Percentiles rank a stretch among this genome's conserved stretches.
phyloP scores from a whole-genome alignment of 2,797 vertebrate species.

The Poeciliopsis infans region DNA sequence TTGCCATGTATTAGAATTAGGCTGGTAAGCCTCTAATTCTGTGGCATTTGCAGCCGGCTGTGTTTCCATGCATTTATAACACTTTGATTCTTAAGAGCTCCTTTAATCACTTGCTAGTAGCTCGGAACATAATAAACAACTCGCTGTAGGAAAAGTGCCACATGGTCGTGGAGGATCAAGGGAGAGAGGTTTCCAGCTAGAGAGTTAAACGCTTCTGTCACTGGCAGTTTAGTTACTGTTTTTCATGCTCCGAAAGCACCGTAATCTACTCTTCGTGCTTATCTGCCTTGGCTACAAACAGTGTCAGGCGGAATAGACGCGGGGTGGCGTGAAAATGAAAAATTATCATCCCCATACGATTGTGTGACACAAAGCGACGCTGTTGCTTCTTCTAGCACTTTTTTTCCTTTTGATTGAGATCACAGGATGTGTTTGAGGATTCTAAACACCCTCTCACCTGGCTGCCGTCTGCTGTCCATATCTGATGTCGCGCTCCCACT shows the following conservation, averaged over 20 bases:
- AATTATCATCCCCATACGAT: conserved; percentile 68
- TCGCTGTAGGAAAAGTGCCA: conserved; percentile 93
- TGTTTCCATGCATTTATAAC: conserved; percentile 99
- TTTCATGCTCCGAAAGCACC: conserved; percentile 91
- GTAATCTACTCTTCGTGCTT: conserved; percentile 89
- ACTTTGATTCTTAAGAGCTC: conserved; percentile 97
- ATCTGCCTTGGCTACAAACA: conserved; percentile 84
- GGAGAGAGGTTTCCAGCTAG: conserved; percentile 92
- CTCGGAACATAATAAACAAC: conserved; percentile 99
- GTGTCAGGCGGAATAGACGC: conserved; percentile 83
- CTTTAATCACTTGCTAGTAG: conserved; percentile 98
- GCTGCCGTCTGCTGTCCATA: conserved; percentile 48
- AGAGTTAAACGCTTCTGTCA: conserved; percentile 96
- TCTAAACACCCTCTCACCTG: conserved; percentile 68
- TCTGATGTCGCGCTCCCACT: conserved; percentile 64
- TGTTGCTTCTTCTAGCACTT: conserved; percentile 8
- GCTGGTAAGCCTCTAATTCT: conserved; percentile 93
- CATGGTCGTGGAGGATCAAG: conserved; percentile 71
- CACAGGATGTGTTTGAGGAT: conserved; percentile 63
- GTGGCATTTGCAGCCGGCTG: conserved; percentile 97
- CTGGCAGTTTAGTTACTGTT: conserved; percentile 91
- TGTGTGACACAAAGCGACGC: conserved; percentile 33
- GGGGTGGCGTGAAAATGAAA: conserved; percentile 70
- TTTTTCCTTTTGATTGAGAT: conserved; percentile 70
- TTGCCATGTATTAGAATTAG: conserved; percentile 86